Conservation (phyloP, 2,113 vertebrate genomes). For the Silurus glanis region DNA sequence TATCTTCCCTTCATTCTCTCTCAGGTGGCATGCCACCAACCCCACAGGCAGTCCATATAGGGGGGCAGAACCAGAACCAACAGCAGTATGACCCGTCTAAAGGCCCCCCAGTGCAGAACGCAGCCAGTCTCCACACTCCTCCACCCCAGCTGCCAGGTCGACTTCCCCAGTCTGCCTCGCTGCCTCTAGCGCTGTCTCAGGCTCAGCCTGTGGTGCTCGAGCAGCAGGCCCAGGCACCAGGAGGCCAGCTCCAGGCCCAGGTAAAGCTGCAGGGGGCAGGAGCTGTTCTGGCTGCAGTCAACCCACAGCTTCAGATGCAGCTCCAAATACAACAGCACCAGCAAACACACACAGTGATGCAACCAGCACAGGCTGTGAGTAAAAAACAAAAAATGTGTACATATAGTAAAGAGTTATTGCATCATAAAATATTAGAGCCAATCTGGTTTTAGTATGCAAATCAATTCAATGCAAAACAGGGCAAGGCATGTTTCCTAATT, state of each 20-base stretch:
- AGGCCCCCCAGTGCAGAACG: slow-evolving; percentile 86
- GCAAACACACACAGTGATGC: slow-evolving; percentile 56
- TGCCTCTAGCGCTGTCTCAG: slow-evolving; percentile 79
- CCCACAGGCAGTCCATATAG: slow-evolving; percentile 75
- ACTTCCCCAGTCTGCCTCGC: slow-evolving; percentile 67
- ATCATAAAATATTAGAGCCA: too few relatives aligned
- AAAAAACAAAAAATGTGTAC: too few relatives aligned
- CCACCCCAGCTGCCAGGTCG: slow-evolving; percentile 81
- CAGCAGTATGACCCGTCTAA: slow-evolving; percentile 88
- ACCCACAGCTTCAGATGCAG: slow-evolving; percentile 78
- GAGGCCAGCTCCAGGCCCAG: slow-evolving; percentile 73
- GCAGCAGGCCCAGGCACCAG: slow-evolving; percentile 65
- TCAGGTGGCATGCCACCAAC: slow-evolving; percentile 81
- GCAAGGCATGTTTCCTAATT: neutral
- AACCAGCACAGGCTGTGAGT: slow-evolving; percentile 76
- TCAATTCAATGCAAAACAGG: neutral
- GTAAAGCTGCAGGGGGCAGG: slow-evolving; percentile 77
- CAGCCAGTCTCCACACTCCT: slow-evolving; percentile 78
- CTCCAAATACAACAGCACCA: slow-evolving; percentile 74
- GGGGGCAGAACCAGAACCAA: slow-evolving; percentile 82
- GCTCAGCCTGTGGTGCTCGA: slow-evolving; percentile 76
- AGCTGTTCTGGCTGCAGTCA: slow-evolving; percentile 66
- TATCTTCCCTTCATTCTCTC: slow-evolving; percentile 8
- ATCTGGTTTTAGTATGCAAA: neutral
- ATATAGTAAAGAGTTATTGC: too few relatives aligned